A percentile compares a stretch with the other conserved stretches of the same genome.
Conservation (phyloP, 1,140 invertebrate species). For the Hetaerina americana region DNA sequence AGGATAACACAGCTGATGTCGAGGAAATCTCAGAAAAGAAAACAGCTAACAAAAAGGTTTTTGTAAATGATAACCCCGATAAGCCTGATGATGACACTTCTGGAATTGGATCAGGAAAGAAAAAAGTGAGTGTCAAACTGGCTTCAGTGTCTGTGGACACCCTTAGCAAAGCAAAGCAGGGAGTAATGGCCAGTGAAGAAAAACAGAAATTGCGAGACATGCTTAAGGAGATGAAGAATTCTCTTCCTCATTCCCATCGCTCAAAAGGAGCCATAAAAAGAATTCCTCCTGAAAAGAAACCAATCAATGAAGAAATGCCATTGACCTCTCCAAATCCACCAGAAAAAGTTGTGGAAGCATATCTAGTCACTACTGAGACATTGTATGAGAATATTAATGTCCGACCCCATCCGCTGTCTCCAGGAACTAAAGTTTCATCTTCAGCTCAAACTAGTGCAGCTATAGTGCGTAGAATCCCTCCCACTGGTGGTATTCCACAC, state of each 20-base stretch:
- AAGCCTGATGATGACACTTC: background rate
- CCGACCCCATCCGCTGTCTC: constrained; percentile 12
- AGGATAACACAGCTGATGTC: background rate
- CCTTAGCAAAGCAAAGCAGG: background rate
- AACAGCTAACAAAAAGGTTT: background rate
- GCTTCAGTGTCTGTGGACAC: background rate
- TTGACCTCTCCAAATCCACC: background rate
- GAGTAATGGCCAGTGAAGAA: constrained; percentile 30
- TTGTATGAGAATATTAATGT: constrained; percentile 21
- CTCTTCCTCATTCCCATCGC: constrained; percentile 37
- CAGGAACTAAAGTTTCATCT: constrained; percentile 33
- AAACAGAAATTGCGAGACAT: constrained; percentile 41
- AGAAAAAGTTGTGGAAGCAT: constrained; percentile 16
- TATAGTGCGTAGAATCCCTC: constrained; percentile 27
- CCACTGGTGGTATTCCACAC: too few species aligned
- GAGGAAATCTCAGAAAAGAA: constrained; percentile 8
- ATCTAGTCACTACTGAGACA: constrained; percentile 19
- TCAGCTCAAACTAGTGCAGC: constrained; percentile 33
- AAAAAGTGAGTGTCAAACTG: background rate
- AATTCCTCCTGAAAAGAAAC: background rate
- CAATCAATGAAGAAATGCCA: background rate
- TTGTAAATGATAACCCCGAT: background rate
- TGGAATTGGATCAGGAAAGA: background rate
- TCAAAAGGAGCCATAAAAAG: constrained; percentile 15
- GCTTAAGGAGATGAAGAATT: constrained; percentile 51